Evolutionary conservation across 2,888 invertebrate genomes (phyloP).

Genomic region (Cephus pygmeus): DNA sequence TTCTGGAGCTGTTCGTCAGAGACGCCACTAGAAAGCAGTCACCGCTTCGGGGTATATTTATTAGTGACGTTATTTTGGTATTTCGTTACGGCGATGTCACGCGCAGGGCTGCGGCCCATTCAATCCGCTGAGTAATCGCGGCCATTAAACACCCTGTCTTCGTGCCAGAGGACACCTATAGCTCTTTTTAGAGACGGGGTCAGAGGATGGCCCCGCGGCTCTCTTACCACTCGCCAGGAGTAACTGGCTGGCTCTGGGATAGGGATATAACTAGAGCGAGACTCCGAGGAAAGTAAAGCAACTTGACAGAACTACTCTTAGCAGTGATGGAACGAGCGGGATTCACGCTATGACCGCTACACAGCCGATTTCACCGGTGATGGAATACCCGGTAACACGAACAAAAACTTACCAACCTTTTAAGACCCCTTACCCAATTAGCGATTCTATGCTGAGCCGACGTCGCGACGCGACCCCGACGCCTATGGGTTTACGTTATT

Average conservation of each 20-base stretch:
- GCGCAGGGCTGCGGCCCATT: constrained; percentile 55
- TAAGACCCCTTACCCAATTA: constrained; percentile 35
- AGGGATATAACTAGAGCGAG: constrained; percentile 5
- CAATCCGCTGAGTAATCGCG: constrained; percentile 64
- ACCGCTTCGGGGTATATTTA: constrained; percentile 53
- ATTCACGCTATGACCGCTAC: constrained; percentile 57
- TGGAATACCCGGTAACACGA: constrained; percentile 40
- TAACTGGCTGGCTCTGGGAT: background rate
- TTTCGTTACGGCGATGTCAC: constrained; percentile 61
- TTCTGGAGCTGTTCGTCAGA: constrained; percentile 60
- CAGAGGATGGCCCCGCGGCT: constrained; percentile 8
- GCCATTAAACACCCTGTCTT: constrained; percentile 63
- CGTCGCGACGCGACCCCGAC: constrained; percentile 2
- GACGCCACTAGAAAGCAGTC: constrained; percentile 19
- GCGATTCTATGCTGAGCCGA: constrained; percentile 29
- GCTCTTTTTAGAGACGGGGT: constrained; percentile 29
- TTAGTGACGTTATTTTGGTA: constrained; percentile 65
- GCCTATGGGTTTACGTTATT: background rate
- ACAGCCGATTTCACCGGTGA: constrained; percentile 51
- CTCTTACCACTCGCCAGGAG: background rate
- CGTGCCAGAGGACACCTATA: constrained; percentile 35
- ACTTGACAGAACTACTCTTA: constrained; percentile 24
- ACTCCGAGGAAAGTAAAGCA: constrained; percentile 13
- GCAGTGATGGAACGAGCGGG: constrained; percentile 56
- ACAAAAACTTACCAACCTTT: constrained; percentile 10